A percentile compares a stretch with the other conserved stretches of the same genome.
phyloP scores from a whole-genome alignment of 2,797 vertebrate genomes.

The Podargus strigoides region DNA sequence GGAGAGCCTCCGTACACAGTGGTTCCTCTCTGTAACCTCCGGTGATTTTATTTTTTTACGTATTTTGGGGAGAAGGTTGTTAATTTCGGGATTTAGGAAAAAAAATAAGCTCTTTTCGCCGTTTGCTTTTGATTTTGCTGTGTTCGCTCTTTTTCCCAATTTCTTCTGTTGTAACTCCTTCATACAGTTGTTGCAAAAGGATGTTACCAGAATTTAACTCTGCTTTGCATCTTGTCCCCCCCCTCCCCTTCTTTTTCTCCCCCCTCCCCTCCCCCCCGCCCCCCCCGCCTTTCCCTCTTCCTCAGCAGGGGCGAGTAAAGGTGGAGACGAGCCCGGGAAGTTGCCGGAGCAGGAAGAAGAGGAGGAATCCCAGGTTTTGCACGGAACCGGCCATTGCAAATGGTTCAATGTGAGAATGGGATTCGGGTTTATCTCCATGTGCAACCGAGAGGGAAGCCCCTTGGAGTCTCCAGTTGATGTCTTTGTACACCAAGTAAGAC shows the following conservation, averaged over 20 bases:
- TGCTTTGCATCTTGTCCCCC: constrained; percentile 23
- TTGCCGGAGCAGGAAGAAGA: constrained; percentile 84
- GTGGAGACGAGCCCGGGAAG: constrained; percentile 89
- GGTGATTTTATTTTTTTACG: constrained; percentile 13
- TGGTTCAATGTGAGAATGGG: constrained; percentile 99
- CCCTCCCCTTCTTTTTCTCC: not conserved
- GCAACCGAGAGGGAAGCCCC: constrained; percentile 88
- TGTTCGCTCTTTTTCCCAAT: not conserved
- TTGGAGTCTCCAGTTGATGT: constrained; percentile 94
- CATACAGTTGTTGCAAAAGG: not conserved
- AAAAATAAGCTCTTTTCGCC: not conserved
- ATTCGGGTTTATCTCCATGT: constrained; percentile 99
- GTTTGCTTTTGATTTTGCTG: not conserved
- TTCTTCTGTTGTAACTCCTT: not conserved
- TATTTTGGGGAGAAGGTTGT: not conserved
- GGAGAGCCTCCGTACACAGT: not conserved
- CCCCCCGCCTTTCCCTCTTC: constrained; percentile 32
- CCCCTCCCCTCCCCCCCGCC: not conserved
- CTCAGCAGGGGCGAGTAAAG: constrained; percentile 93
- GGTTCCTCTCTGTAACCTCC: constrained; percentile 33
- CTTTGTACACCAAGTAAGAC: constrained; percentile 99
- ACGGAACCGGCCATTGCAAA: constrained; percentile 94
- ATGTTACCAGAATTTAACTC: constrained; percentile 53
- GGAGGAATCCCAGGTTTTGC: constrained; percentile 85
- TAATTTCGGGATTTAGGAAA: not conserved